phyloP scores from a whole-genome alignment of 2,113 vertebrate species.

The Colius striatus region DNA sequence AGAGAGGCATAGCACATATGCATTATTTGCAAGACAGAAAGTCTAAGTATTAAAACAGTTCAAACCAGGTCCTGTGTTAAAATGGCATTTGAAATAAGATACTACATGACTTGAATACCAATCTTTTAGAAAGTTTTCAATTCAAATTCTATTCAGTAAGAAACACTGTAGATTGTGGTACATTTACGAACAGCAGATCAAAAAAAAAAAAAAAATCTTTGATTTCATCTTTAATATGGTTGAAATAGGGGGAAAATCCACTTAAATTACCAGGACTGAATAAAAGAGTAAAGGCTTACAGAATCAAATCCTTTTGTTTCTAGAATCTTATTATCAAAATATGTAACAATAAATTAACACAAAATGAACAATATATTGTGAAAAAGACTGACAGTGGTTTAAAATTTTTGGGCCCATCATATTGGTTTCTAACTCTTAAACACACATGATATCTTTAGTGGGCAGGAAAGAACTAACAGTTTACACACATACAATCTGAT shows the following conservation, averaged over 20 bases:
- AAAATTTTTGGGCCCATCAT: background rate
- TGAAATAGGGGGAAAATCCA: background rate
- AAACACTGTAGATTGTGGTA: background rate
- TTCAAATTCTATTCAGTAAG: background rate
- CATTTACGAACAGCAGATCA: background rate
- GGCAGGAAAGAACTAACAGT: background rate
- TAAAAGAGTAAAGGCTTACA: background rate
- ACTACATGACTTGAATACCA: background rate
- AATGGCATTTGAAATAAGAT: background rate
- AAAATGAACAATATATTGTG: background rate
- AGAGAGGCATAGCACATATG: background rate
- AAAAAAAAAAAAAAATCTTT: background rate
- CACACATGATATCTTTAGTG: background rate
- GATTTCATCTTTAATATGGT: background rate
- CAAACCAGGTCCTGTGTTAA: background rate
- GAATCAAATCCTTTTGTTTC: background rate
- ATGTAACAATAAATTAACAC: background rate
- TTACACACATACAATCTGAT: background rate
- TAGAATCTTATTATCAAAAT: background rate
- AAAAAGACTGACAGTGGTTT: background rate
- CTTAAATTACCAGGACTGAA: background rate
- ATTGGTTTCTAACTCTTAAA: background rate
- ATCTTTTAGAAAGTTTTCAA: background rate
- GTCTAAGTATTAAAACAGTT: background rate
- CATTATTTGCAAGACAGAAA: conserved; percentile 53